Evolutionary conservation across 2,888 invertebrate genomes (phyloP).

Genomic region (Cantharis nigra): DNA sequence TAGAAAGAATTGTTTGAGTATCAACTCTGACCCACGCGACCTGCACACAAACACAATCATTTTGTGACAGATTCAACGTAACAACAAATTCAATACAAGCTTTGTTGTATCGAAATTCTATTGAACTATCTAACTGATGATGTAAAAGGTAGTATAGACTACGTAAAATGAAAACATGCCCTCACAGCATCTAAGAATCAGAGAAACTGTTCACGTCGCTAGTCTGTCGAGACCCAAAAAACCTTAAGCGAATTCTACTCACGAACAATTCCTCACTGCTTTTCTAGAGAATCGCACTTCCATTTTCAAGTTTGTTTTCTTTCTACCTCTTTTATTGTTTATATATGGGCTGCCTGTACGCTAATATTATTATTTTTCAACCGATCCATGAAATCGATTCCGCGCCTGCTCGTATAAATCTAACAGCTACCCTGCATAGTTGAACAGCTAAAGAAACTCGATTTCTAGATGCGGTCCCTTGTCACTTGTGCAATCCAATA

Average conservation of each 20-base stretch:
- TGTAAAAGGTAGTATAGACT: constrained; percentile 41
- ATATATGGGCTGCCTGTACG: constrained; percentile 47
- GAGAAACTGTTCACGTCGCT: constrained; percentile 50
- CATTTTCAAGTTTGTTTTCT: constrained; percentile 50
- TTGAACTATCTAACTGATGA: constrained; percentile 40
- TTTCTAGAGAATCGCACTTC: constrained; percentile 49
- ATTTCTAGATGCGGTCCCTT: constrained; percentile 45
- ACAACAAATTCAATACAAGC: constrained; percentile 36
- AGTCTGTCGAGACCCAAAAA: constrained; percentile 49
- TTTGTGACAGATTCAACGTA: constrained; percentile 9
- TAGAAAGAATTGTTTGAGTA: constrained; percentile 89
- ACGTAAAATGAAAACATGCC: constrained; percentile 49
- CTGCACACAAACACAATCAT: constrained; percentile 56
- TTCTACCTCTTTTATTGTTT: constrained; percentile 49
- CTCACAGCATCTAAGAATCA: constrained; percentile 48
- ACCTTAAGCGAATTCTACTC: constrained; percentile 47
- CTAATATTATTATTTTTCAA: constrained; percentile 53
- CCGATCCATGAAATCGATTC: constrained; percentile 45
- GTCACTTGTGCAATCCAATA: constrained; percentile 51
- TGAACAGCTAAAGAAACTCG: constrained; percentile 48
- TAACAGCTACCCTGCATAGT: constrained; percentile 32
- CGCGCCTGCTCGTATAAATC: constrained; percentile 40
- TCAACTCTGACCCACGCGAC: constrained; percentile 93
- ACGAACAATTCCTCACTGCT: constrained; percentile 54
- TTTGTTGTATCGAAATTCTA: constrained; percentile 32